These are phyloP conservation scores for Percopsis omiscomaycus DNA, from an alignment of 2,797 vertebrate species.

Conservation along the genomic window DNA sequence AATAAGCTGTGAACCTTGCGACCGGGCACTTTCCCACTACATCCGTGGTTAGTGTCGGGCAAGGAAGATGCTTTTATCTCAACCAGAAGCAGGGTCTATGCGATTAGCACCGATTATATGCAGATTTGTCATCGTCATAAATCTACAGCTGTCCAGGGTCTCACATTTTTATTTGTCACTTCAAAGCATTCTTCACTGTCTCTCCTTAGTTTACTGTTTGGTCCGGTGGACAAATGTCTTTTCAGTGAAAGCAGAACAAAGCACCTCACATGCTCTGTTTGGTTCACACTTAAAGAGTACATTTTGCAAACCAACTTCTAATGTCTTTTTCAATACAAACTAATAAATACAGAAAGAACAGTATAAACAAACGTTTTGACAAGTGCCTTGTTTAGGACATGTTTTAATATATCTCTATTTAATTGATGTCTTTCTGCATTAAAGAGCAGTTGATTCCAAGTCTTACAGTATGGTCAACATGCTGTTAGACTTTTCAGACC, in stretches of 20 bases:
- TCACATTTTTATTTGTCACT: conserved; percentile 80
- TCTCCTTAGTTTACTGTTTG: conserved; percentile 61
- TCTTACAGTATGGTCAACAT: too few relatives aligned
- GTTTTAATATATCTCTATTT: too few relatives aligned
- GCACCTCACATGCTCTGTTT: conserved; percentile 16
- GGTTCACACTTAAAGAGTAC: too few relatives aligned
- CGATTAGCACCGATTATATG: conserved; percentile 79
- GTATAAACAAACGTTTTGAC: too few relatives aligned
- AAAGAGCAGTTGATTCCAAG: too few relatives aligned
- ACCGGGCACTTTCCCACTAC: conserved; percentile 45
- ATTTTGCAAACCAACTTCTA: too few relatives aligned
- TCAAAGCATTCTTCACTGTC: conserved; percentile 79
- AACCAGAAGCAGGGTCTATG: conserved; percentile 56
- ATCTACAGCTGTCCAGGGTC: conserved; percentile 77
- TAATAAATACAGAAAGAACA: too few relatives aligned
- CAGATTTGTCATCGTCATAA: conserved; percentile 82
- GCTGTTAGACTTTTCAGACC: background rate
- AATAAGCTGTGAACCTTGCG: conserved; percentile 22
- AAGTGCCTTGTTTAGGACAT: too few relatives aligned
- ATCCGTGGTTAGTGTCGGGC: conserved; percentile 46
- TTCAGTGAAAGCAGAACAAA: conserved; percentile 26
- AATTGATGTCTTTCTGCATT: too few relatives aligned
- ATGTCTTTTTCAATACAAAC: too few relatives aligned
- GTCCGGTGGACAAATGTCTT: conserved; percentile 54
- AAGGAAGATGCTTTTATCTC: conserved; percentile 67